phyloP scores from a whole-genome alignment of 2,888 invertebrate species.

The Pediacus dermestoides region DNA sequence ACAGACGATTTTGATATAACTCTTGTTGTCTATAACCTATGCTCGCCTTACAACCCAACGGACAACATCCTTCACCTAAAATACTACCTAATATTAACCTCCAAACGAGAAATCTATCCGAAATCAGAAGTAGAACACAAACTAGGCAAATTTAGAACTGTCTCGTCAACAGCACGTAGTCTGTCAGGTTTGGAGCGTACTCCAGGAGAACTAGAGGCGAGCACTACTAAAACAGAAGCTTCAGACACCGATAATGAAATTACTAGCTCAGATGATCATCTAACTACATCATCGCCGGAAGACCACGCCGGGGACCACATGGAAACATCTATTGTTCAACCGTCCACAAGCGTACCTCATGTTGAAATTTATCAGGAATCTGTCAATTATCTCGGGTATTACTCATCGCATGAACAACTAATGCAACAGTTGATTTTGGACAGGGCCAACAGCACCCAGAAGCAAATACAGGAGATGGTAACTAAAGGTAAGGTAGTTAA shows the following conservation, averaged over 20 bases:
- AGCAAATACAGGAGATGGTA: constrained; percentile 60
- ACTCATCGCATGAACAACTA: constrained; percentile 63
- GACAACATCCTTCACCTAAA: constrained; percentile 52
- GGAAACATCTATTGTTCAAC: constrained; percentile 18
- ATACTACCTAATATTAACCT: constrained; percentile 61
- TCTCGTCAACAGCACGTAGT: constrained; percentile 46
- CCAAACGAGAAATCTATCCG: constrained; percentile 58
- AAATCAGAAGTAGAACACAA: constrained; percentile 58
- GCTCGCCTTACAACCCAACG: constrained; percentile 40
- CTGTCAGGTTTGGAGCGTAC: constrained; percentile 31
- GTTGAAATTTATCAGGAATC: constrained; percentile 56
- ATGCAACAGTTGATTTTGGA: constrained; percentile 61
- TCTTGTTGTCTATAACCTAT: constrained; percentile 61
- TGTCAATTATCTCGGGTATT: constrained; percentile 68
- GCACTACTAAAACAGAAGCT: constrained; percentile 19
- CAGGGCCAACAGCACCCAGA: constrained; percentile 55
- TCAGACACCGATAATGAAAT: constrained; percentile 21
- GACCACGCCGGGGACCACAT: constrained; percentile 22
- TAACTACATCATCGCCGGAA: constrained; percentile 22
- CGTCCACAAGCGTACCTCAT: constrained; percentile 27
- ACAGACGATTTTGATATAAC: constrained; percentile 67
- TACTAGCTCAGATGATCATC: constrained; percentile 29
- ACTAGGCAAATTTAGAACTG: constrained; percentile 61
- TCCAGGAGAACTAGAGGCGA: constrained; percentile 24
- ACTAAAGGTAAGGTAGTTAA: constrained; percentile 55